Evolutionary conservation across 2,113 vertebrate species (phyloP).

Genomic region (Cavia porcellus): DNA sequence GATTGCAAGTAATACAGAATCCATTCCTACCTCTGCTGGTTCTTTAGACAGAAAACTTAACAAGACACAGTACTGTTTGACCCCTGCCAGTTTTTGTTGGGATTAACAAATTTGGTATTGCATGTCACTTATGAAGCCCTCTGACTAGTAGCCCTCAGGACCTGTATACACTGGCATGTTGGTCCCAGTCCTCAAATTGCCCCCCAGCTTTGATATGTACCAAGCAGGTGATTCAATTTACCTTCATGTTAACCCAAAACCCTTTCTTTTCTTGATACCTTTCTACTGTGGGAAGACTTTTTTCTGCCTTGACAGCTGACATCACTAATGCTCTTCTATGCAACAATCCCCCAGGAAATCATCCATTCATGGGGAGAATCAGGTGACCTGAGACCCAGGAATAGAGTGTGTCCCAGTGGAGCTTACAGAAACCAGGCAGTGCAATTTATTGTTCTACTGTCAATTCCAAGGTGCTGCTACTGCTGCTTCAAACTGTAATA

Average conservation of each 20-base stretch:
- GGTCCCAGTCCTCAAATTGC: not conserved
- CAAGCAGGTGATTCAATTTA: not conserved
- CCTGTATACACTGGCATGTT: not conserved
- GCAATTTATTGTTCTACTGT: slow-evolving; percentile 44
- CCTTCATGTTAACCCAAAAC: not conserved
- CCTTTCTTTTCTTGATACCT: not conserved
- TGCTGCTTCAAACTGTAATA: slow-evolving; percentile 38
- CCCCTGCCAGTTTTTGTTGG: slow-evolving; percentile 71
- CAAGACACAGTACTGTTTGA: slow-evolving; percentile 45
- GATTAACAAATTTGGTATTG: slow-evolving; percentile 54
- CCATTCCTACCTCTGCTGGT: slow-evolving; percentile 76
- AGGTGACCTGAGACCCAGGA: not conserved
- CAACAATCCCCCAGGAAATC: not conserved
- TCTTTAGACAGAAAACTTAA: slow-evolving; percentile 67
- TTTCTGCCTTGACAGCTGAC: not conserved
- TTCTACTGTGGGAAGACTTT: not conserved
- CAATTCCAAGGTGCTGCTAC: slow-evolving; percentile 61
- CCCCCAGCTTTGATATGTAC: not conserved
- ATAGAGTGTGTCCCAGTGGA: fast-evolving
- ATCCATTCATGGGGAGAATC: not conserved
- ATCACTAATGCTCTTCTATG: fast-evolving
- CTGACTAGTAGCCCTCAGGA: slow-evolving; percentile 53
- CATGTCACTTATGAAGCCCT: slow-evolving; percentile 44
- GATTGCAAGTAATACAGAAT: slow-evolving; percentile 79
- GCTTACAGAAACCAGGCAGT: slow-evolving; percentile 30